Evolutionary conservation across 2,888 invertebrate genomes (phyloP), one percentile per base, ranked within the genome.

Genomic region (Drosophila suboccidentalis): DNA sequence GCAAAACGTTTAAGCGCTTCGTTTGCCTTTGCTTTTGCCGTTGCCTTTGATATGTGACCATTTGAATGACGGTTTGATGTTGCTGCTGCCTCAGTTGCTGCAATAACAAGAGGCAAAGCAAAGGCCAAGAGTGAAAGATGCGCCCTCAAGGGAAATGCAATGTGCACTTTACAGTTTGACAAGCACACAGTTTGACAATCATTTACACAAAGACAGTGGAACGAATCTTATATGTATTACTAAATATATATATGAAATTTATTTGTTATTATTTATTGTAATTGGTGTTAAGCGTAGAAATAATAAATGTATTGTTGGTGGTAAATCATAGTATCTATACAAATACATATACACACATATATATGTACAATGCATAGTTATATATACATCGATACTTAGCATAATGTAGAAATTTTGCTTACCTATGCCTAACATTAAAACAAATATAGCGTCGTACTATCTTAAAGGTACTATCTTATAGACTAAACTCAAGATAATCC

Each of bases 231-330:
- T 11, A 15, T 6, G 13, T 50, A 54, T 58, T 57, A 58, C 57
- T 76, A 61, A 86, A 88, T 75, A 66, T 80, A 66, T 80, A 53
- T 80, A 73, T n/a, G 71, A 80, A 73, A 75, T 86, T 80, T 82
- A 22, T 22, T 62, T 60, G 36, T 39, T 67, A 67, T 65, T 79
- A 67, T 65, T 79, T 72, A 72, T 70, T 77, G 67, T 85, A 71
- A 78, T 80, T 85, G 72, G 74, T 88, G 68, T 88, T 75, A 89
- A 84, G 84, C 85, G 75, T 84, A 77, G 41, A 83, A 87, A 87
- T 62, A 76, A 70, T 70, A 70, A 74, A 78, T 78, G 78, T 69
- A 65, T 59, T 53, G 15, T 71, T 78, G 76, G 75, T 78, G 78
- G 64, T 69, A 78, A 87, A 73, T 79, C 54, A 80, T 68, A 70